Evolutionary conservation across 2,113 vertebrate species (phyloP).

Genomic region (Deroptyus accipitrinus): DNA sequence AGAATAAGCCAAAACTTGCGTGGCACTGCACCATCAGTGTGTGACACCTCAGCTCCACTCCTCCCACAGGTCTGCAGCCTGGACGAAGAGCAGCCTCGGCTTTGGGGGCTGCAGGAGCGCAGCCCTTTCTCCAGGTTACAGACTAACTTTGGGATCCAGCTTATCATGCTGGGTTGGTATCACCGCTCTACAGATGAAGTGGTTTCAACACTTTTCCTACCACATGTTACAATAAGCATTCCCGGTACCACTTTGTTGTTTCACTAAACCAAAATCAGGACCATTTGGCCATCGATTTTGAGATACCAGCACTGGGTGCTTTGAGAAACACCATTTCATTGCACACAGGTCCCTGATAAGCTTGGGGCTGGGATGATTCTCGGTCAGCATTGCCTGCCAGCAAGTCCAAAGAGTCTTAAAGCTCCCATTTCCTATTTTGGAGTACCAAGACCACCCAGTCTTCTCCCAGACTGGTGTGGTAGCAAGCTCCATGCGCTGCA

Average conservation of each 20-base stretch:
- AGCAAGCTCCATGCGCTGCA: background rate
- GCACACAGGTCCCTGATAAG: background rate
- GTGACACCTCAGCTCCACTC: background rate
- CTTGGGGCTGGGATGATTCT: too few species aligned
- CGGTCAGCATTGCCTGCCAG: background rate
- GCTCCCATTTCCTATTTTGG: background rate
- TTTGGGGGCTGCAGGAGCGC: fast-evolving
- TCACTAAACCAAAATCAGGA: background rate
- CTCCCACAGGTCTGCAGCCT: fast-evolving
- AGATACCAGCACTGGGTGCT: background rate
- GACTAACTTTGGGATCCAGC: background rate
- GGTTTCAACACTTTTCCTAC: background rate
- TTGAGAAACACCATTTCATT: background rate
- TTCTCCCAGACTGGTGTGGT: fast-evolving
- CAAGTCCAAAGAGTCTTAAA: background rate
- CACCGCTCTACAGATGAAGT: background rate
- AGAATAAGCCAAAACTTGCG: background rate
- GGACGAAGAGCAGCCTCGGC: background rate
- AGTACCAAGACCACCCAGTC: background rate
- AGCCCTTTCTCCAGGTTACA: background rate
- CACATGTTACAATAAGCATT: background rate
- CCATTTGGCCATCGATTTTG: background rate
- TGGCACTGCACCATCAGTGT: fast-evolving
- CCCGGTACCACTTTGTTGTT: background rate
- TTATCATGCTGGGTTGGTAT: fast-evolving